Conservation (phyloP, 1,140 invertebrate genomes). For the Mamestra configurata region DNA sequence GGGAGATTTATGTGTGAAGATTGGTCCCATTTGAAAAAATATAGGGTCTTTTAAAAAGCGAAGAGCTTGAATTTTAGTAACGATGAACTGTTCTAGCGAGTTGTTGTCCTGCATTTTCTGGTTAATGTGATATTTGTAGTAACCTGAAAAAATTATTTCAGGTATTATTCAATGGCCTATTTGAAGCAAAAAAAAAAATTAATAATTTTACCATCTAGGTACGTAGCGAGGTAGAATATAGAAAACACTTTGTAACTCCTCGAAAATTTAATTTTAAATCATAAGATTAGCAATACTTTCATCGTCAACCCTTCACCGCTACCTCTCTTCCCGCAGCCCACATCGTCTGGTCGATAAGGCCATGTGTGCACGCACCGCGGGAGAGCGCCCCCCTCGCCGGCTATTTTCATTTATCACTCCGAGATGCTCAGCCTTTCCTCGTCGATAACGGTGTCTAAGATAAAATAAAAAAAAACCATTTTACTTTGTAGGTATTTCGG, state of each 20-base stretch:
- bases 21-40: no score
- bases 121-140: no score
- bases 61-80: no score
- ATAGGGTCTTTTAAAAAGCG: no score
- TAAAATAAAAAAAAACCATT: slow-evolving; percentile 46
- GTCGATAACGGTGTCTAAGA: slow-evolving; percentile 45
- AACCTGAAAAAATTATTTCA: no score
- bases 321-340: slow-evolving; percentile 48
- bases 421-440: slow-evolving; percentile 66
- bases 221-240: no score
- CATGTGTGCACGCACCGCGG: slow-evolving; percentile 84
- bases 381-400: slow-evolving; percentile 79
- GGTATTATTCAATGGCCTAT: no score
- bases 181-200: no score
- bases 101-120: no score
- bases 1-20: not conserved
- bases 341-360: slow-evolving; percentile 75
- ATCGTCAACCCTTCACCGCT: slow-evolving; percentile 2
- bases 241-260: no score
- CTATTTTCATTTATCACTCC: slow-evolving; percentile 86
- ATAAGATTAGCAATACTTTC: not conserved
- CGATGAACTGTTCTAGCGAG: no score
- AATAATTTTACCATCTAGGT: no score
- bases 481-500: not conserved
- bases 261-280: not conserved